Evolutionary conservation across 2,113 vertebrate species (phyloP).

Genomic region (Bolborhynchus lineola): DNA sequence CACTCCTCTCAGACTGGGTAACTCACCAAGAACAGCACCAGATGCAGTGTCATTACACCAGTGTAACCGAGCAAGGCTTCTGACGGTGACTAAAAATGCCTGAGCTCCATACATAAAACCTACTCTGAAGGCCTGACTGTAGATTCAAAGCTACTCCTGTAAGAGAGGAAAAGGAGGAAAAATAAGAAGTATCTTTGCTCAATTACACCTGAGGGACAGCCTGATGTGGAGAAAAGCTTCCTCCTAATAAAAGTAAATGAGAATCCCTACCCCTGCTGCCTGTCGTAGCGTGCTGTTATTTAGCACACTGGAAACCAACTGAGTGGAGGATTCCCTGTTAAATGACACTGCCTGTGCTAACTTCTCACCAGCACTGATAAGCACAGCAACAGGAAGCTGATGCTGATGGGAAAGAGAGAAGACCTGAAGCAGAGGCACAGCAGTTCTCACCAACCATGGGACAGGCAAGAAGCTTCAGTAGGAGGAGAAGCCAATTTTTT

Average conservation of each 20-base stretch:
- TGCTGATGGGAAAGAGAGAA: neutral
- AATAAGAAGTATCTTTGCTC: conserved; percentile 3
- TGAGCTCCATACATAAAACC: neutral
- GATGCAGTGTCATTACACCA: neutral
- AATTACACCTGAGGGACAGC: conserved; percentile 6
- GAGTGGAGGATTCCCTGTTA: neutral
- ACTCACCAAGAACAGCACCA: neutral
- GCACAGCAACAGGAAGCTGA: neutral
- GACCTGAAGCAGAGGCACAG: neutral
- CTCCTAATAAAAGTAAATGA: conserved; percentile 39
- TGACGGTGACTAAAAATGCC: neutral
- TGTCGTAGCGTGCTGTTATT: neutral
- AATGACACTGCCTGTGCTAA: neutral
- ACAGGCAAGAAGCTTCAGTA: neutral
- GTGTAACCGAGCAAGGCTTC: neutral
- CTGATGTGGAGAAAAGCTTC: conserved; percentile 17
- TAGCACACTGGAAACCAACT: neutral
- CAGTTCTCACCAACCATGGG: neutral
- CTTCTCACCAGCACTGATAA: neutral
- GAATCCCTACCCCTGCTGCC: neutral
- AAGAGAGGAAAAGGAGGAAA: neutral
- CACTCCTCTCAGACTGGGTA: neutral
- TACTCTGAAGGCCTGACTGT: neutral
- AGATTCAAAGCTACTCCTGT: conserved; percentile 36
- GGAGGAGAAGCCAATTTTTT: neutral